Conservation (phyloP, 2,797 vertebrate genomes). For the Spinus olivaceus region DNA sequence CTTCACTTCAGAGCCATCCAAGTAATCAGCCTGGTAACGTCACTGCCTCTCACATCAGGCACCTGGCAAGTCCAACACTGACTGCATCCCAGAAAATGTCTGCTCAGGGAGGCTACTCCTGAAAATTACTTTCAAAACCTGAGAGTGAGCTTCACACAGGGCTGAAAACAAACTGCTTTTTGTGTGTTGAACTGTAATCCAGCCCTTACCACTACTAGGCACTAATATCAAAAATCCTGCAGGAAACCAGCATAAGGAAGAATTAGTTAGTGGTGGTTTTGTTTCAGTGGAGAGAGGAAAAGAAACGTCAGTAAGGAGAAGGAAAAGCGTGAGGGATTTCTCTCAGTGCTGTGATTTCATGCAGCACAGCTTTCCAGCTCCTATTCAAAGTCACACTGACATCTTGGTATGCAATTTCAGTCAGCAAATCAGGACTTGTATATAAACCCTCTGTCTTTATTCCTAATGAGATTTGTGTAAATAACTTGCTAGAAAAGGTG, state of each 20-base stretch:
- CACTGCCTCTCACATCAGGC: constrained; percentile 7
- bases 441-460: constrained; percentile 20
- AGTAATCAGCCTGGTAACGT: not conserved
- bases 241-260: not conserved
- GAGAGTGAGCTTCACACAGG: not conserved
- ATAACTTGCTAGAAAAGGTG: constrained; percentile 57
- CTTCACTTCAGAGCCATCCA: not conserved
- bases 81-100: constrained; percentile 37
- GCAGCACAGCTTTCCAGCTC: constrained; percentile 18
- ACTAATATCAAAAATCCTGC: not conserved
- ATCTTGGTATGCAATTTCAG: constrained; percentile 37
- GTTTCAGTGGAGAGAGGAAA: not conserved
- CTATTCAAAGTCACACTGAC: constrained; percentile 17
- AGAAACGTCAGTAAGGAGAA: not conserved
- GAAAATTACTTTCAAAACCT: constrained; percentile 5
- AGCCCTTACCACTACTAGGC: not conserved
- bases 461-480: constrained; percentile 66
- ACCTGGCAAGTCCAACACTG: not conserved
- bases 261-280: not conserved
- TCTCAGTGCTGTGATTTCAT: not conserved
- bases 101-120: constrained; percentile 26
- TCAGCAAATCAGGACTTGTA: constrained; percentile 12
- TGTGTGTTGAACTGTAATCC: not conserved
- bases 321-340: not conserved
- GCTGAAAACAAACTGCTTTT: not conserved